Conservation (phyloP, 2,888 invertebrate species). For the Drosophila phalerata region DNA sequence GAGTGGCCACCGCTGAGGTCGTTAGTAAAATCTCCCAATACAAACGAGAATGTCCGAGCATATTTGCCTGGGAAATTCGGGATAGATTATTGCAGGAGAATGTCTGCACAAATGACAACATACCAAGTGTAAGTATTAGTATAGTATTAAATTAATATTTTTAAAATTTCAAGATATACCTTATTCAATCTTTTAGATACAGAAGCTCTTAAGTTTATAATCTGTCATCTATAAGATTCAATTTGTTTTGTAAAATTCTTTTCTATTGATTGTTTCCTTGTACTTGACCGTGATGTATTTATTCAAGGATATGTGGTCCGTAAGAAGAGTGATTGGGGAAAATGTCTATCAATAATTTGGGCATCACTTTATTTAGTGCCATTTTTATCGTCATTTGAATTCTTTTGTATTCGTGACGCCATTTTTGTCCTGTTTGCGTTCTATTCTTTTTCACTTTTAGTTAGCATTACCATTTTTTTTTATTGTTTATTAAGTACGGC, state of each 20-base stretch:
- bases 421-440: constrained; percentile 31
- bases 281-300: not conserved
- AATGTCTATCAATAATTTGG: constrained; percentile 21
- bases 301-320: constrained; percentile 3
- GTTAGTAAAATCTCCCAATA: constrained; percentile 97
- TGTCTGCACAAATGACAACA: constrained; percentile 97
- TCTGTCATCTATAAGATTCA: no score
- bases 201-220: no score
- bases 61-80: constrained; percentile 99
- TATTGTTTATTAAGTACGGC: constrained; percentile 66
- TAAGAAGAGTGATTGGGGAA: not conserved
- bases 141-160: no score
- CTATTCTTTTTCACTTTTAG: constrained; percentile 30
- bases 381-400: constrained; percentile 30
- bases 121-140: constrained; percentile 96
- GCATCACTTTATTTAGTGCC: constrained; percentile 16
- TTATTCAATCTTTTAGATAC: no score
- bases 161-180: no score
- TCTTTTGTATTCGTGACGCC: constrained; percentile 43
- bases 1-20: constrained; percentile 97
- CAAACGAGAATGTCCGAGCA: constrained; percentile 98
- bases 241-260: no score
- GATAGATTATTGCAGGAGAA: constrained; percentile 97
- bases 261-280: not conserved
- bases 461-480: constrained; percentile 57